A percentile compares a stretch with the other conserved stretches of the same genome.
Conservation (phyloP, 2,113 vertebrate species). For the Takifugu bimaculatus region DNA sequence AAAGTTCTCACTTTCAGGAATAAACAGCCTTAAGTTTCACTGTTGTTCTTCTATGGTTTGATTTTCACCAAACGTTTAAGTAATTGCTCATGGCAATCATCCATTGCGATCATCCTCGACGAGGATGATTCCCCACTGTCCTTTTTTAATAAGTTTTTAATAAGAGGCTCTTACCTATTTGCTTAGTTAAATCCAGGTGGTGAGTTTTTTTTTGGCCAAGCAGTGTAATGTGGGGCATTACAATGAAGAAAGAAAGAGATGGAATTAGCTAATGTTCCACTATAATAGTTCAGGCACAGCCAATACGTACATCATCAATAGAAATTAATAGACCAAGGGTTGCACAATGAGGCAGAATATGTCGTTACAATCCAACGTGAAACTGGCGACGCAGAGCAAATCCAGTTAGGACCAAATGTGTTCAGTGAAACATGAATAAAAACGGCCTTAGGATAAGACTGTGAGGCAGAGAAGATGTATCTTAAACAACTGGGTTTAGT, state of each 20-base stretch:
- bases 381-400: neutral
- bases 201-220: too few species aligned
- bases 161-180: too few species aligned
- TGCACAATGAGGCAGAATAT: neutral
- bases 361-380: neutral
- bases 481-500: neutral
- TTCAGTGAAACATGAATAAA: neutral
- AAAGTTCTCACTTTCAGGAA: too few species aligned
- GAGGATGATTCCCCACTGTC: too few species aligned
- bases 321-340: neutral
- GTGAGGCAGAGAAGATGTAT: rapidly evolving
- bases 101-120: too few species aligned
- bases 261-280: neutral
- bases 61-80: too few species aligned
- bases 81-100: too few species aligned
- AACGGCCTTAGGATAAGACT: neutral
- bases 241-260: neutral
- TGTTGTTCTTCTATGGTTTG: too few species aligned
- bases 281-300: neutral
- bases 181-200: too few species aligned
- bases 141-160: too few species aligned
- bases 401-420: neutral
- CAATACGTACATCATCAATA: too few species aligned
- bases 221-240: neutral
- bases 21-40: too few species aligned